Base-by-base conservation (phyloP, 1,140 invertebrate species). In the Sinella curviseta region DNA sequence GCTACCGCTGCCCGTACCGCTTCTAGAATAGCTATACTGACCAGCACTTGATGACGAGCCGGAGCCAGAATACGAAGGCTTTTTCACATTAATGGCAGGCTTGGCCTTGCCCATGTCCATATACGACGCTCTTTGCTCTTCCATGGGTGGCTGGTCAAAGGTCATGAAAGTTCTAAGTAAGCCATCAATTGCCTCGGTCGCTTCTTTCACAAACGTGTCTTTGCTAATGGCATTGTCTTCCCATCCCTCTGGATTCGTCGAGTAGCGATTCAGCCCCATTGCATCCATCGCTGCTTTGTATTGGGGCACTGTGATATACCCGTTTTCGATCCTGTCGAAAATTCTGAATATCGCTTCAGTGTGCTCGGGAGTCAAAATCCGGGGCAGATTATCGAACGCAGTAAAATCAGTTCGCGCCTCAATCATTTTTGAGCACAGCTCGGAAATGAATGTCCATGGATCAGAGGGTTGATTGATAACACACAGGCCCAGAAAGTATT, bases 271-370 rank as follows among this genome's bases (percentile, higher is more conserved):
- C 2, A 75, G 36, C 36, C 74, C 74, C 34, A 75, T 75, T 8
- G 74, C 24, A 1, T 54, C 74, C 74, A 75, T 75, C 1, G 74
- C 74, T n/a, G 17, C 12, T 26, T 75, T 36, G 74, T 75, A 75
- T 35, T 75, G 74, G 8, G 24, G 4, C 3, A n/a, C 17, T n/a
- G 12, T 75, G 3, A 75, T 75, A 24, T 39, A 75, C 1, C 74
- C 74, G 24, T 36, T 48, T 24, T 54, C 74, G 16, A 75, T 54
- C 31, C 74, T 36, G 24, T 75, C 74, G 31, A 39, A 75, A 14
- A 75, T 36, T 26, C 74, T n/a, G 28, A 75, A 75, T 16, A 75
- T 48, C 1, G 74, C 34, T 54, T 75, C 39, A 28, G 28, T 28
- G 24, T 75, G 74, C 17, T 36, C 39, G 2, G 74, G 35, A 48